Conservation (phyloP, 2,888 invertebrate genomes). For the Boloria euphrosyne region DNA sequence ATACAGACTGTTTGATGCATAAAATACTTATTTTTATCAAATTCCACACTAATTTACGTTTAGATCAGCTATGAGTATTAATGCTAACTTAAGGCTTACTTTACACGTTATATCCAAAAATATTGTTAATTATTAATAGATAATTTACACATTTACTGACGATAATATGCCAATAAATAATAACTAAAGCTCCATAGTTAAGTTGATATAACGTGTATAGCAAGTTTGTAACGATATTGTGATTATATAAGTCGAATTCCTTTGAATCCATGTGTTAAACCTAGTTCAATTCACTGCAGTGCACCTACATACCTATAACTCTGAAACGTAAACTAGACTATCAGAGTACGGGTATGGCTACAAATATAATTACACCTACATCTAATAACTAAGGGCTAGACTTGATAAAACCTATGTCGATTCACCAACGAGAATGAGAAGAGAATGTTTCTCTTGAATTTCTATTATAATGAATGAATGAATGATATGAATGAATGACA, state of each 20-base stretch:
- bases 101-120: slow-evolving; percentile 3
- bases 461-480: no score
- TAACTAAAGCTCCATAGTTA: background rate
- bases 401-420: background rate
- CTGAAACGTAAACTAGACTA: background rate
- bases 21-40: background rate
- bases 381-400: background rate
- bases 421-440: no score
- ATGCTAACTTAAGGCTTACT: background rate
- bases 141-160: no score
- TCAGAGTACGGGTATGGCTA: slow-evolving; percentile 1
- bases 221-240: slow-evolving; percentile 8
- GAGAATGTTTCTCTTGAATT: no score
- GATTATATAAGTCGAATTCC: slow-evolving; percentile 24
- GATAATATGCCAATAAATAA: background rate
- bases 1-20: background rate
- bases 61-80: slow-evolving; percentile 1
- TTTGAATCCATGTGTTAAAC: slow-evolving; percentile 38
- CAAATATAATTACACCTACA: background rate
- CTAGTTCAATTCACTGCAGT: slow-evolving; percentile 59
- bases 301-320: slow-evolving; percentile 42
- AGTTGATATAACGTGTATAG: slow-evolving; percentile 4
- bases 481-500: no score
- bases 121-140: background rate
- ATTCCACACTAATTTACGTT: background rate